A percentile compares a stretch with the other conserved stretches of the same genome.
Conservation (phyloP, 2,113 vertebrate genomes). For the Pteruthius melanotis region DNA sequence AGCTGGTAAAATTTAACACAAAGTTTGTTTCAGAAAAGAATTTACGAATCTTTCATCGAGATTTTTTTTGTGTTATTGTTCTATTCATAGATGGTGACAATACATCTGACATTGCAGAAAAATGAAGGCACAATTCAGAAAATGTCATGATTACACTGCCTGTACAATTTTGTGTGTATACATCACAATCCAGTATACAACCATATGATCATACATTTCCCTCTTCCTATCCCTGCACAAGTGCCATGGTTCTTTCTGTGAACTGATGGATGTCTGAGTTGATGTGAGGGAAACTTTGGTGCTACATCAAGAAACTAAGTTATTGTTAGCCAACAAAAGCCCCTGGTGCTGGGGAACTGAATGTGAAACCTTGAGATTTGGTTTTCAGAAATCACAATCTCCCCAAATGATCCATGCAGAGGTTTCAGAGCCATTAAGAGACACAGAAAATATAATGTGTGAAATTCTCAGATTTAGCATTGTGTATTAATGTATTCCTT, state of each 20-base stretch:
- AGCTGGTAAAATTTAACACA: neutral
- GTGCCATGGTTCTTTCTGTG: neutral
- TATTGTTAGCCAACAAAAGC: neutral
- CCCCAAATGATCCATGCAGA: neutral
- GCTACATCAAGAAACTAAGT: neutral
- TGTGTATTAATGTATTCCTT: neutral
- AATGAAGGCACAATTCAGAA: neutral
- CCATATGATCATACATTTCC: neutral
- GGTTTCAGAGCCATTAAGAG: neutral
- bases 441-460: neutral
- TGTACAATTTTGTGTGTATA: neutral
- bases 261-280: neutral
- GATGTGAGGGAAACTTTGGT: neutral
- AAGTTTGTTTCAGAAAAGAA: neutral
- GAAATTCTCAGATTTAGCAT: neutral
- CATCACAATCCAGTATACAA: neutral
- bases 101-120: neutral
- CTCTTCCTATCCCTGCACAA: neutral
- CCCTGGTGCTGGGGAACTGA: neutral
- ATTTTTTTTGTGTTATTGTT: neutral
- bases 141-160: neutral
- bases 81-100: neutral
- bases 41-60: neutral
- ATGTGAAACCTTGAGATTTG: neutral
- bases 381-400: neutral